Conservation (phyloP, 2,888 invertebrate species). For the Entomobrya proxima region DNA sequence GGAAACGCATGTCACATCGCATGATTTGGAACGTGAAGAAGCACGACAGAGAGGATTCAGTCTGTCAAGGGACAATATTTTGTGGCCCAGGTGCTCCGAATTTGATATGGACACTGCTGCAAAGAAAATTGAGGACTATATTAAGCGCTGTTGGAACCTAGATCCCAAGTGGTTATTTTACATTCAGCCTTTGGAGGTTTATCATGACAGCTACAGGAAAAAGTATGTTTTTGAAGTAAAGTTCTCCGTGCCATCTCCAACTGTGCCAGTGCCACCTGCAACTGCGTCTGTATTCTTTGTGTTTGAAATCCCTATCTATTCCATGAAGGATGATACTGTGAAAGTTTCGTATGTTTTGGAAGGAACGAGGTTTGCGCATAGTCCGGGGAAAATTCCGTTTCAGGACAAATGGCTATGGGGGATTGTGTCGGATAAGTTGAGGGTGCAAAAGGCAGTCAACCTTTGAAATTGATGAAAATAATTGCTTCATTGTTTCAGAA, state of each 20-base stretch:
- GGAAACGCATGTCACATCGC: conserved; percentile 37
- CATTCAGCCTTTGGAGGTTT: conserved; percentile 64
- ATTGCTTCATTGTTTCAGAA: not conserved
- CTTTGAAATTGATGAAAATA: conserved; percentile 33
- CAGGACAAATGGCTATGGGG: conserved; percentile 73
- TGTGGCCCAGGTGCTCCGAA: conserved; percentile 70
- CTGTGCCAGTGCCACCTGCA: conserved; percentile 70
- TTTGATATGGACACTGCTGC: conserved; percentile 64
- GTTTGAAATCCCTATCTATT: conserved; percentile 70
- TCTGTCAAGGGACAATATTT: conserved; percentile 61
- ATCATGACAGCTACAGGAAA: conserved; percentile 66
- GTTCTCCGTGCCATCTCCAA: conserved; percentile 69
- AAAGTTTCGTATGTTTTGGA: conserved; percentile 73
- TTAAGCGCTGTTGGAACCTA: conserved; percentile 70
- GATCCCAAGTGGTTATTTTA: conserved; percentile 70
- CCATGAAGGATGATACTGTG: conserved; percentile 60
- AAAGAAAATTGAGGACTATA: conserved; percentile 71
- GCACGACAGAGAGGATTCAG: conserved; percentile 46
- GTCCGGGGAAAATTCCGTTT: conserved; percentile 71
- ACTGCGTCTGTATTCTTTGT: conserved; percentile 74
- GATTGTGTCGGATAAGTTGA: conserved; percentile 71
- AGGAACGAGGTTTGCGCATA: conserved; percentile 71
- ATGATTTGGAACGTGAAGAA: conserved; percentile 56
- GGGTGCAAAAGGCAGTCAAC: conserved; percentile 65
- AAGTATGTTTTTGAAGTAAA: conserved; percentile 69